Evolutionary conservation across 2,113 vertebrate genomes (phyloP), one percentile per base, ranked within the genome.

Genomic region (Paradisaea rubra): DNA sequence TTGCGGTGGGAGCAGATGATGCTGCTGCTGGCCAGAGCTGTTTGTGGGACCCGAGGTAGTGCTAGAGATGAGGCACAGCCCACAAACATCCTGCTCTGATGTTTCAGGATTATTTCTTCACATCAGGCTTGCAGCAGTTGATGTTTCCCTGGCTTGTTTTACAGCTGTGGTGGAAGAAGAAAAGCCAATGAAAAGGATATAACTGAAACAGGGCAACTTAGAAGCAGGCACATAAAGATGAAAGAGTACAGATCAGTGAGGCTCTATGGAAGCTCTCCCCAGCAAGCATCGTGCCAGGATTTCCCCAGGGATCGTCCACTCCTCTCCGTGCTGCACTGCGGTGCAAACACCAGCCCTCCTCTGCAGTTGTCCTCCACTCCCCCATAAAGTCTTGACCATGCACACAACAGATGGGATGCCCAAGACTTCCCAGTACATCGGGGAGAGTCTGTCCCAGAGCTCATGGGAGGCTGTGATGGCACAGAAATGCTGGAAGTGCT

Each of bases 101-200:
- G 21, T 70, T 79, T 59, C 61, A 52, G n/a, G 72, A 73, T 88
- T 70, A 92, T 81, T 95, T 81, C 81, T 94, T 86, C 68, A 47
- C 80, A 89, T 88, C 86, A 78, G 59, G 45, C 83, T 79, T 50
- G 54, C n/a, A 70, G 90, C 54, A 88, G 82, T 61, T 84, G 93
- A 83, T 94, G 85, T 73, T 86, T 86, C 69, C 86, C 77, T 5
- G 2, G 61, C 54, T 91, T 92, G 81, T 89, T 95, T 95, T 81
- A 93, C 10, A 27, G 88, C 92, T 90, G 72, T 77, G 66, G 54
- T 88, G 69, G 56, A 93, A 96, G 72, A 82, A 90, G 78, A 84
- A 95, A 94, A 97, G 86, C 84, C 93, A 89, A 10, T 83, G 94
- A 95, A 92, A 94, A 44, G 83, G 76, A 91, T 83, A 80, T 90